Evolutionary conservation across 2,797 vertebrate genomes (phyloP), one percentile per base, ranked within the genome.

Genomic region (Spea hammondii): DNA sequence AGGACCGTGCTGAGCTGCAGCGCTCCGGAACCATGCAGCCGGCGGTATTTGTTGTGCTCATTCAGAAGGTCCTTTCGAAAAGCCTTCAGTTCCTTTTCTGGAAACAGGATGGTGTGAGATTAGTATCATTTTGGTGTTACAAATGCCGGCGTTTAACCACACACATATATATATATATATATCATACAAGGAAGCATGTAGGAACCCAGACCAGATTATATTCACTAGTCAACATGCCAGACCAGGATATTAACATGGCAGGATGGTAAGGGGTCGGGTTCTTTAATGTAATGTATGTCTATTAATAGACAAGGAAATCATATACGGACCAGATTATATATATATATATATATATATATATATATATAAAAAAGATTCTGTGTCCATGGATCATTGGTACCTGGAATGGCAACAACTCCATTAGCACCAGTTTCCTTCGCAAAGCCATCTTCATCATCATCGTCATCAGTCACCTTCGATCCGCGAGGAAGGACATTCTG

Each of bases 401-500:
- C 79, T 74, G 79, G 74, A 17, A 82, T 69, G 45, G 65, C 13
- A 12, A 73, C 17, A 12, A 74, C 32, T 6, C 10, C 70, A 55
- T 59, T 82, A 4, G 65, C 17, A 49, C 70, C 60, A 0, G 79
- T 64, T 11, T 70, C 65, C 79, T 82, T 82, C 75, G 77, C 79
- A 77, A 82, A 82, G 6, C 79, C 75, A 14, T 74, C 79, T 45
- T 82, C 79, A 62, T 81, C 79, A 12, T 72, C 79, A 6, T 77
- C 79, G 5, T 82, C 78, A 11, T 66, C 74, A 0, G 74, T 82
- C 48, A 82, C 66, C 12, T 72, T 82, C 4, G 79, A 77, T 88
- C 92, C 93, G 32, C 92, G 91, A 74, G 94, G 93, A 65, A 97
- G 93, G 82, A 99, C 95, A 4, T 99, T 99, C 85, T 94, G 94